Evolutionary conservation across 2,797 vertebrate species (phyloP).

Genomic region (Cryptoblepharus egeriae): DNA sequence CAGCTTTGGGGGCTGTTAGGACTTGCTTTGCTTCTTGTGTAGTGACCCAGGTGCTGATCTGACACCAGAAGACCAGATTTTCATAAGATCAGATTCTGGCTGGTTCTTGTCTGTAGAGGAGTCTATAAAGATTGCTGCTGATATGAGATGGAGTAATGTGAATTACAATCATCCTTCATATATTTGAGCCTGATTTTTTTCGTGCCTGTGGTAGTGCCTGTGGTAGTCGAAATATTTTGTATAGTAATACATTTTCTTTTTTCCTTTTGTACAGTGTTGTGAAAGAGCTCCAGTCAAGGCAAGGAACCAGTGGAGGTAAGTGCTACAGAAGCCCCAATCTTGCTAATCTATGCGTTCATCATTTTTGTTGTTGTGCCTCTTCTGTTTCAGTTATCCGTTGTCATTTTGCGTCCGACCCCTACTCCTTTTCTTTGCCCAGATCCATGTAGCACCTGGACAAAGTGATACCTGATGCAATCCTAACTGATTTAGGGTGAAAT

Average conservation of each 20-base stretch:
- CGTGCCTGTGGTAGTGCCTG: background rate
- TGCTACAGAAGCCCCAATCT: background rate
- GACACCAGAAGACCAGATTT: background rate
- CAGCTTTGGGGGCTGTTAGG: no score
- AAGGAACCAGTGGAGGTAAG: slow-evolving; percentile 5
- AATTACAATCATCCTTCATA: background rate
- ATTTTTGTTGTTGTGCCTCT: background rate
- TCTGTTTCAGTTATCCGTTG: background rate
- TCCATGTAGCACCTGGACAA: background rate
- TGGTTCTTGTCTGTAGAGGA: background rate
- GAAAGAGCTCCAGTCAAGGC: background rate
- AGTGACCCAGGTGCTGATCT: background rate
- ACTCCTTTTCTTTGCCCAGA: background rate
- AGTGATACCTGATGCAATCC: no score
- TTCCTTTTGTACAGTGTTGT: background rate
- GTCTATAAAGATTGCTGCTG: background rate
- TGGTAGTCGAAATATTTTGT: background rate
- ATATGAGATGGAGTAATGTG: background rate
- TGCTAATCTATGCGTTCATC: background rate
- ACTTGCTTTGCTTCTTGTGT: background rate
- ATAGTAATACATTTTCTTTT: background rate
- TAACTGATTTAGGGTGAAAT: no score
- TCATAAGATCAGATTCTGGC: background rate
- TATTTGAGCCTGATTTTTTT: background rate
- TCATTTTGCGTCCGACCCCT: background rate